Evolutionary conservation across 92 coral and sea anemone species (phyloP).

Genomic region (Parazoanthus darwini): DNA sequence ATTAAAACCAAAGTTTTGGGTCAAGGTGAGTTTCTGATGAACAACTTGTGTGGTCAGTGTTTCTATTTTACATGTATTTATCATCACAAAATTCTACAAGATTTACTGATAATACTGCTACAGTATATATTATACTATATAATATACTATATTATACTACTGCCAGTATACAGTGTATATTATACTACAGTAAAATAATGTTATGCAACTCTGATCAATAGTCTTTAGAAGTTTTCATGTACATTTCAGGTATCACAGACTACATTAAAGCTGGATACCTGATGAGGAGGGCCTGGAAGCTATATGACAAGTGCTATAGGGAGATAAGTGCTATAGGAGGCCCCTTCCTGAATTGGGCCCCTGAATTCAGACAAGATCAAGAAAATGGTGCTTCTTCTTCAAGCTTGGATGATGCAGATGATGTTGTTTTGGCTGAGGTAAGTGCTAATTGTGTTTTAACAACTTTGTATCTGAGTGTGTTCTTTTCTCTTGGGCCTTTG

Average conservation of each 20-base stretch:
- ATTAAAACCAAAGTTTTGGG: too few species aligned
- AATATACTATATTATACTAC: too few species aligned
- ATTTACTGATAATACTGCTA: too few species aligned
- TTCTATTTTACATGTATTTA: too few species aligned
- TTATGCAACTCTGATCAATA: neutral
- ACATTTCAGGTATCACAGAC: conserved; percentile 79
- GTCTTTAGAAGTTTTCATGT: too few species aligned
- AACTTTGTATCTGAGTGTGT: neutral
- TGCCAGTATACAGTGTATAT: too few species aligned
- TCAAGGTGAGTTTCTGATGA: too few species aligned
- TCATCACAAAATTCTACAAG: too few species aligned
- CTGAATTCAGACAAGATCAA: conserved; percentile 58
- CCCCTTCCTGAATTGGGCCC: conserved; percentile 85
- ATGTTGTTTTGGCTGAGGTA: conserved; percentile 37
- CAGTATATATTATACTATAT: too few species aligned
- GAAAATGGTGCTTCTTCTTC: conserved; percentile 66
- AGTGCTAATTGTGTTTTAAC: neutral
- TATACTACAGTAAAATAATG: too few species aligned
- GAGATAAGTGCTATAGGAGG: conserved; percentile 90
- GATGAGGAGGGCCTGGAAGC: conserved; percentile 97
- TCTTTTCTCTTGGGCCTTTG: too few species aligned
- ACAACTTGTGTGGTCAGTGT: too few species aligned
- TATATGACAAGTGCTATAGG: conserved; percentile 83
- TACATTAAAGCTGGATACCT: conserved; percentile 92
- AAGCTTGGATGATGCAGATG: conserved; percentile 64